These are phyloP conservation scores for Harpalus rubripes DNA, from an alignment of 2,888 invertebrate species.

Conservation along the genomic window DNA sequence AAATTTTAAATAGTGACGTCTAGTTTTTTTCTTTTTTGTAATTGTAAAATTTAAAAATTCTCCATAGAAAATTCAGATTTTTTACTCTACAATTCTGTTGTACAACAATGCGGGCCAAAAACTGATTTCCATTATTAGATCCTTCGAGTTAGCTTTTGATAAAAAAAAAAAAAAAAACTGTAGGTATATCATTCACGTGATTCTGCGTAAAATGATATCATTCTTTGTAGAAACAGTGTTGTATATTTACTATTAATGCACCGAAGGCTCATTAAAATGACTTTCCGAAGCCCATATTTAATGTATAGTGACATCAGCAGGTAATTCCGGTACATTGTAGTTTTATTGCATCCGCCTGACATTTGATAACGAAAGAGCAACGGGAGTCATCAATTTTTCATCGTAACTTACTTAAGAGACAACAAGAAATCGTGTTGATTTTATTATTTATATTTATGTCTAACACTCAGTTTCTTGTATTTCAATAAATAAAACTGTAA, in stretches of 20 bases:
- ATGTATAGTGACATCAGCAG: slow-evolving; percentile 24
- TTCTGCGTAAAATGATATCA: no score
- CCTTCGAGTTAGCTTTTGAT: no score
- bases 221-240: not conserved
- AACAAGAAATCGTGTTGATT: slow-evolving; percentile 26
- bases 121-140: no score
- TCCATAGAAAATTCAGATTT: no score
- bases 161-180: no score
- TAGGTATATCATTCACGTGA: no score
- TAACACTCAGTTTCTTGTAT: slow-evolving; percentile 26
- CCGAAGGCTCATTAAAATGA: not conserved
- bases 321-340: slow-evolving; percentile 16
- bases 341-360: slow-evolving; percentile 30
- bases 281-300: slow-evolving; percentile 15
- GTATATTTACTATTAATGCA: not conserved
- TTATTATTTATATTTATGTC: slow-evolving; percentile 51
- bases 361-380: slow-evolving; percentile 22
- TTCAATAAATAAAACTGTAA: slow-evolving; percentile 42
- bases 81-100: no score
- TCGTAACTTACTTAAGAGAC: slow-evolving; percentile 24
- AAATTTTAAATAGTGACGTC: no score
- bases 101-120: no score
- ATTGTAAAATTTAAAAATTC: no score
- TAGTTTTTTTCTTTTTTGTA: no score
- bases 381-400: slow-evolving; percentile 29